Evolutionary conservation across 2,797 vertebrate genomes (phyloP), one percentile per base, ranked within the genome.

Genomic region (Onychomys leucogaster): DNA sequence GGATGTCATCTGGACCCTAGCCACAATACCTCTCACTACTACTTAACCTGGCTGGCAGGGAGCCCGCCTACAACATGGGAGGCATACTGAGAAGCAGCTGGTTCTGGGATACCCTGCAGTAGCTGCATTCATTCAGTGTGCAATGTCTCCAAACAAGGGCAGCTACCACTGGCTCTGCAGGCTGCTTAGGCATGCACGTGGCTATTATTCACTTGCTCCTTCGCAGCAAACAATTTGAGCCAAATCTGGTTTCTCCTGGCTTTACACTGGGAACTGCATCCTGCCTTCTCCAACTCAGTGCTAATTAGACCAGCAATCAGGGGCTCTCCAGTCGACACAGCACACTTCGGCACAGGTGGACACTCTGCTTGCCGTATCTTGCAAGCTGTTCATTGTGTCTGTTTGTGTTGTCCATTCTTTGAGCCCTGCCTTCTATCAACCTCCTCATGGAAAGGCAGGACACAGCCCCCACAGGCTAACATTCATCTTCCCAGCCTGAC

Each of bases 401-500:
- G 73, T 73, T 75, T 67, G 49, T 32, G 76, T 67, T 83, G 75
- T 88, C 84, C 65, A n/a, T 65, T 85, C 93, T 92, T 69, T n/a
- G 61, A 5, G n/a, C 69, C 43, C 93, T 3, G 49, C 69, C 94
- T 97, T 93, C 91, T 37, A 71, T 83, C 81, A 55, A 77, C 81
- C 82, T 67, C 41, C 81, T 96, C 65, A 95, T 49, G 85, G 93
- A 96, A 83, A 98, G 81, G 95, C 93, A 59, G 94, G 95, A 69
- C 29, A 82, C 61, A 10, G 84, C 41, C 77, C 90, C 89, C 59
- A 76, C 61, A 67, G 93, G 65, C 84, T 12, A 4, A 69, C 93
- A 95, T 96, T 94, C 95, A 91, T 96, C 96, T 96, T 97, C 93
- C 76, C 89, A 12, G 65, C 55, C 97, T 82, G 93, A 97, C 96